Evolutionary conservation across 2,888 invertebrate genomes (phyloP).

Genomic region (Watsonalla cultraria): DNA sequence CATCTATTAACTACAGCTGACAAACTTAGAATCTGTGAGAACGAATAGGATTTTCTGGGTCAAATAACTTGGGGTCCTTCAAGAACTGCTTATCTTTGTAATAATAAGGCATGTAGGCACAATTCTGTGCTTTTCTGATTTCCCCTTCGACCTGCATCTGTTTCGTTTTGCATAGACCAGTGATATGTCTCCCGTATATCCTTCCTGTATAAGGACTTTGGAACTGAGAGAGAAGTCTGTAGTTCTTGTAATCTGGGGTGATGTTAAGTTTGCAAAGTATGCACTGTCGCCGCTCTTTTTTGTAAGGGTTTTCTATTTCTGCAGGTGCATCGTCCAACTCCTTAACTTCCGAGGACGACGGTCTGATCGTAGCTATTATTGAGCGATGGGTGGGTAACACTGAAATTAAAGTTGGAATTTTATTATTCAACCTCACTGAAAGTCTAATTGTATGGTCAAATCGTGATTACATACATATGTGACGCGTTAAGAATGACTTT

Average conservation of each 20-base stretch:
- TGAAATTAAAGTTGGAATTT: slow-evolving; percentile 27
- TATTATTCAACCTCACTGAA: not conserved
- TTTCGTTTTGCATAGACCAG: slow-evolving; percentile 92
- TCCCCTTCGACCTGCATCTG: slow-evolving; percentile 86
- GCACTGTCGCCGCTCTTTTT: slow-evolving; percentile 84
- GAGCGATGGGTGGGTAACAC: slow-evolving; percentile 36
- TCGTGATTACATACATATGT: slow-evolving; percentile 30
- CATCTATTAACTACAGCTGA: slow-evolving; percentile 3
- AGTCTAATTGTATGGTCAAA: not conserved
- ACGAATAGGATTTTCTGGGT: slow-evolving; percentile 89
- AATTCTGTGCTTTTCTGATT: slow-evolving; percentile 85
- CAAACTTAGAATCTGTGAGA: slow-evolving; percentile 85
- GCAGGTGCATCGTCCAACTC: slow-evolving; percentile 61
- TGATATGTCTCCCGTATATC: slow-evolving; percentile 94
- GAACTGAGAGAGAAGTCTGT: slow-evolving; percentile 94
- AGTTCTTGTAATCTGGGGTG: slow-evolving; percentile 94
- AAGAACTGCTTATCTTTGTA: slow-evolving; percentile 89
- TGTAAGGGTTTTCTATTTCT: slow-evolving; percentile 88
- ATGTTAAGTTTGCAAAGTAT: slow-evolving; percentile 91
- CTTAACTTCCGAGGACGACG: slow-evolving; percentile 32
- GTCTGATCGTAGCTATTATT: slow-evolving; percentile 28
- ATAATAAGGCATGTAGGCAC: slow-evolving; percentile 90
- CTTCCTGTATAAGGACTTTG: slow-evolving; percentile 96
- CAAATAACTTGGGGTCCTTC: slow-evolving; percentile 93
- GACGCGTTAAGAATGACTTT: slow-evolving; percentile 37